These are phyloP conservation scores for Propsilocerus akamusi DNA, from an alignment of 1,140 invertebrate genomes.

Conservation along the genomic window DNA sequence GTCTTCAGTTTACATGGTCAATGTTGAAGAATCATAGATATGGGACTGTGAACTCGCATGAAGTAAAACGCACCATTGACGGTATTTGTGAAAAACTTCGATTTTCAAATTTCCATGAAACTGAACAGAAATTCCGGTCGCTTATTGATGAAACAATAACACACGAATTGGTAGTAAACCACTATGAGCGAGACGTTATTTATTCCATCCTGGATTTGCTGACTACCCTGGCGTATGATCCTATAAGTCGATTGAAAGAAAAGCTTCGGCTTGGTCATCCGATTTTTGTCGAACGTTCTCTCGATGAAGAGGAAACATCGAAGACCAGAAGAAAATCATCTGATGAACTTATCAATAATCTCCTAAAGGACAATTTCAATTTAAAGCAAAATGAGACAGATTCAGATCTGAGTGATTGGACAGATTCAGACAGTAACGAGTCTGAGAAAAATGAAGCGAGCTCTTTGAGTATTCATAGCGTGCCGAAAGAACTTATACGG, in stretches of 20 bases:
- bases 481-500: too few species aligned
- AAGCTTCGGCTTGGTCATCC: background rate
- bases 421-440: background rate
- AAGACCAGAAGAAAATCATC: background rate
- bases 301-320: background rate
- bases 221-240: constrained; percentile 11
- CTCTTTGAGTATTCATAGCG: too few species aligned
- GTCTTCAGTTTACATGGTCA: constrained; percentile 10
- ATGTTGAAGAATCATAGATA: constrained; percentile 11
- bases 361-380: background rate
- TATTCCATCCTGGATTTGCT: constrained; percentile 19
- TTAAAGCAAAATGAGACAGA: background rate
- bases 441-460: background rate
- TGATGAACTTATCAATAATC: background rate
- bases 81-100: constrained; percentile 15
- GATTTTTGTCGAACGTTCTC: background rate
- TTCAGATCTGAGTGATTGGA: background rate
- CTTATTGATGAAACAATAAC: constrained; percentile 11
- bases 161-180: constrained; percentile 8
- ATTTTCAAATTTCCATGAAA: constrained; percentile 11
- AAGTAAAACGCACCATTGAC: constrained; percentile 12
- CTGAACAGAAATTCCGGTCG: constrained; percentile 10
- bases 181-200: constrained; percentile 12
- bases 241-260: constrained; percentile 8
- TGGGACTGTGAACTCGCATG: constrained; percentile 12